Conservation (phyloP, 1,140 invertebrate genomes). For the Phymastichus coffea region DNA sequence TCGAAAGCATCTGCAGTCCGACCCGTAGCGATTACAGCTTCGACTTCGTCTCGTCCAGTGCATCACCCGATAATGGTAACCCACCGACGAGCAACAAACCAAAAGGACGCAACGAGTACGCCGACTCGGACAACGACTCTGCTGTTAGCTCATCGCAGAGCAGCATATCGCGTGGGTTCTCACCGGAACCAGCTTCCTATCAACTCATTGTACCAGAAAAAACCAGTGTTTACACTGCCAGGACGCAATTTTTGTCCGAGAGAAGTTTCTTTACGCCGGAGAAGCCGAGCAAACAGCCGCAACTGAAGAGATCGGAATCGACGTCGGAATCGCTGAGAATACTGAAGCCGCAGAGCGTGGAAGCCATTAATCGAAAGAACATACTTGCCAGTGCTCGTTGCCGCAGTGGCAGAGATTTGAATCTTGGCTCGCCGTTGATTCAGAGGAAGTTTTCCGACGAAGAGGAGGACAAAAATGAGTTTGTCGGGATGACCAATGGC, state of each 20-base stretch:
- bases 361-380: slow-evolving; percentile 82
- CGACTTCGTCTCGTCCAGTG: slow-evolving; percentile 47
- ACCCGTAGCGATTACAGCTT: slow-evolving; percentile 59
- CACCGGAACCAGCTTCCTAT: slow-evolving; percentile 56
- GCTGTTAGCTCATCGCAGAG: slow-evolving; percentile 76
- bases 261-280: slow-evolving; percentile 58
- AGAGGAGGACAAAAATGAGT: slow-evolving; percentile 47
- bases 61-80: slow-evolving; percentile 37
- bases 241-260: neutral
- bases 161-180: slow-evolving; percentile 68
- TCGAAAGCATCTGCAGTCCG: slow-evolving; percentile 64
- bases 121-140: slow-evolving; percentile 84
- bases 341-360: slow-evolving; percentile 74
- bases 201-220: slow-evolving; percentile 13
- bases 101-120: slow-evolving; percentile 47
- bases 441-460: slow-evolving; percentile 63
- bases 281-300: slow-evolving; percentile 64
- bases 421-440: slow-evolving; percentile 68
- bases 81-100: slow-evolving; percentile 34
- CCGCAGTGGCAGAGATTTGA: slow-evolving; percentile 72
- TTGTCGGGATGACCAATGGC: slow-evolving; percentile 15
- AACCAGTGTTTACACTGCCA: neutral
- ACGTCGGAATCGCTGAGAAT: slow-evolving; percentile 59
- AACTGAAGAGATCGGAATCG: slow-evolving; percentile 51
- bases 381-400: slow-evolving; percentile 84